Evolutionary conservation across 2,888 invertebrate species (phyloP).

Genomic region (Parnassius orleans): DNA sequence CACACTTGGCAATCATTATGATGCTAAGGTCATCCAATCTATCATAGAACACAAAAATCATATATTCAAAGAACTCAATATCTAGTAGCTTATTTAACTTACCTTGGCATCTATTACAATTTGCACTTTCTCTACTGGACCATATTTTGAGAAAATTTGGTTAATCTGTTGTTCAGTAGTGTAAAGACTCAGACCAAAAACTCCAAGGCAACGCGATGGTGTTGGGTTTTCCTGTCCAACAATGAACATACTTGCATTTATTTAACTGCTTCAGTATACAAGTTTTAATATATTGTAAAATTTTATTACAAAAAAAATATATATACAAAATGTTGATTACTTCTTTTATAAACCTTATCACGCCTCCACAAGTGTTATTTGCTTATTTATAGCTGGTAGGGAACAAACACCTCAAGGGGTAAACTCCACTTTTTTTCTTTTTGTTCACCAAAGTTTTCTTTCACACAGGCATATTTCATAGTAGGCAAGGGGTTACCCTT

Average conservation of each 20-base stretch:
- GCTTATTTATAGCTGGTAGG: too few relatives aligned
- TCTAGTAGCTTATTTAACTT: slow-evolving; percentile 34
- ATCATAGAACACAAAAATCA: too few relatives aligned
- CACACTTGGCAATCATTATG: too few relatives aligned
- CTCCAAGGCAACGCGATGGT: slow-evolving; percentile 94
- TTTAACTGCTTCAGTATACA: slow-evolving; percentile 23
- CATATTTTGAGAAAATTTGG: slow-evolving; percentile 95
- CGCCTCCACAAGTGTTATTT: too few relatives aligned
- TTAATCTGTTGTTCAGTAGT: slow-evolving; percentile 96
- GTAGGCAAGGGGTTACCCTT: too few relatives aligned
- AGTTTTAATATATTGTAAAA: not conserved
- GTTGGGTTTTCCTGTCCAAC: slow-evolving; percentile 88
- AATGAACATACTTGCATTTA: slow-evolving; percentile 22
- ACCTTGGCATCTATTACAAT: slow-evolving; percentile 98
- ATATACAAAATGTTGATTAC: not conserved
- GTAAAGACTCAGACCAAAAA: slow-evolving; percentile 96
- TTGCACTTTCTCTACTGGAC: slow-evolving; percentile 94
- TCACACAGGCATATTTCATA: too few relatives aligned
- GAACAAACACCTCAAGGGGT: too few relatives aligned
- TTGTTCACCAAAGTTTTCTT: too few relatives aligned
- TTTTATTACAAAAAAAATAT: not conserved
- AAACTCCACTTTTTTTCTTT: too few relatives aligned
- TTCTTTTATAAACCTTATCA: too few relatives aligned
- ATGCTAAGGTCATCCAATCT: too few relatives aligned
- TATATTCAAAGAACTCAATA: too few relatives aligned